These are phyloP conservation scores for Coregonus ussuriensis DNA, from an alignment of 2,797 vertebrate genomes.

Conservation along the genomic window DNA sequence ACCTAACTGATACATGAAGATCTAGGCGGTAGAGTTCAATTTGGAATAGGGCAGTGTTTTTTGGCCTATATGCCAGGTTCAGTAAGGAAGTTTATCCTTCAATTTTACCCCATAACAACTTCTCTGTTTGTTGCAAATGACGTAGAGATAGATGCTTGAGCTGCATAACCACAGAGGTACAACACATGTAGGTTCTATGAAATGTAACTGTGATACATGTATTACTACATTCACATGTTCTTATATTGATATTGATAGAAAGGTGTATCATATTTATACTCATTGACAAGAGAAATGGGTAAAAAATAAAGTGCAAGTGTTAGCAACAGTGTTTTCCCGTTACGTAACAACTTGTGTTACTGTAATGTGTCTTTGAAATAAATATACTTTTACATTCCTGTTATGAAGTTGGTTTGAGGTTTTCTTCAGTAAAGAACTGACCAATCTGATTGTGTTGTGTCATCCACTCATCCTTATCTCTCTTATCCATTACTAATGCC, in stretches of 20 bases:
- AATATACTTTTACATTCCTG: constrained; percentile 23
- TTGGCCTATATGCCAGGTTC: not conserved
- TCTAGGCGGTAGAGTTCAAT: not conserved
- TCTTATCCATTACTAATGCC: constrained; percentile 64
- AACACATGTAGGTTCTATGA: not conserved
- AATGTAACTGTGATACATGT: constrained; percentile 6
- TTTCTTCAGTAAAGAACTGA: constrained; percentile 65
- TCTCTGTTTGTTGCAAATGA: constrained; percentile 32
- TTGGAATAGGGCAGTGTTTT: not conserved
- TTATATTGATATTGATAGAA: not conserved
- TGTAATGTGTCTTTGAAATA: constrained; percentile 29
- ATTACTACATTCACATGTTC: not conserved
- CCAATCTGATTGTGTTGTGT: constrained; percentile 45
- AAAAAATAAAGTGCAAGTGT: too few relatives aligned
- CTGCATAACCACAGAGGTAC: not conserved
- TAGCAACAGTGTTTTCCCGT: not conserved
- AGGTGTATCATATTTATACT: not conserved
- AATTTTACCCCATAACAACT: not conserved
- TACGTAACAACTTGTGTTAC: constrained; percentile 11
- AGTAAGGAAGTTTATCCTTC: not conserved
- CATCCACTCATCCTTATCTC: constrained; percentile 62
- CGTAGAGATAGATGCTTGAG: constrained; percentile 19
- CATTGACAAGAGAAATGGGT: not conserved
- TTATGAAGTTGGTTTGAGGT: constrained; percentile 41
- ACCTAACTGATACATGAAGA: not conserved